Base-by-base conservation (phyloP, 2,888 invertebrate species). In the Polyommatus icarus region DNA sequence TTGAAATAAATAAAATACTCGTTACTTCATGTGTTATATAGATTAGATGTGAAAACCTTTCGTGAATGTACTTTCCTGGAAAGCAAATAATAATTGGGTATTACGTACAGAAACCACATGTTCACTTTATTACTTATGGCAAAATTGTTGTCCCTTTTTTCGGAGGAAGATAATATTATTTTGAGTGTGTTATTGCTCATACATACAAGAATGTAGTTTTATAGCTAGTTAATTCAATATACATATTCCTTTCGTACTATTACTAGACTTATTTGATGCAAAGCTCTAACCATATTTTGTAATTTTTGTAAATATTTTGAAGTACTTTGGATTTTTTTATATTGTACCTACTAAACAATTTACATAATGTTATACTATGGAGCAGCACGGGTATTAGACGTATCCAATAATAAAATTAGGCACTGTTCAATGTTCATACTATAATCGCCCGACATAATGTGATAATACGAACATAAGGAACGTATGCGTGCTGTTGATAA, bases 401-500 rank as follows among this genome's bases (percentile, higher is more conserved):
- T 36, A 36, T 36, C 36, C 36, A 36, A 36, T 36, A 36, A 6
- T 36, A 36, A 36, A 36, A 6, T 36, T 36, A 36, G 6, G 46
- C 3, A n/a, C n/a, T n/a, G n/a, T n/a, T n/a, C n/a, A n/a, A n/a
- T n/a, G n/a, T n/a, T n/a, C 20, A 59, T 59, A 20, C 7, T 59
- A 59, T 8, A 24, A 61, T 20, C 6, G 7, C n/a, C 24, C 4
- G 20, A n/a, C 61, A 1, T 61, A 12, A 40, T 73, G n/a, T n/a
- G 20, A 20, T 73, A 73, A 46, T 73, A 40, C 1, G 40, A n/a
- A n/a, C 5, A 73, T 40, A 8, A 36, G 72, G n/a, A 46, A 40
- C 73, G 73, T 73, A 73, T 73, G 73, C 73, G 73, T 46, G 73
- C 50, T 54, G 75, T 24, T 75, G 75, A 75, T 75, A 50, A 75